Conservation (phyloP, 2,113 vertebrate genomes). For the Cichladusa arquata region DNA sequence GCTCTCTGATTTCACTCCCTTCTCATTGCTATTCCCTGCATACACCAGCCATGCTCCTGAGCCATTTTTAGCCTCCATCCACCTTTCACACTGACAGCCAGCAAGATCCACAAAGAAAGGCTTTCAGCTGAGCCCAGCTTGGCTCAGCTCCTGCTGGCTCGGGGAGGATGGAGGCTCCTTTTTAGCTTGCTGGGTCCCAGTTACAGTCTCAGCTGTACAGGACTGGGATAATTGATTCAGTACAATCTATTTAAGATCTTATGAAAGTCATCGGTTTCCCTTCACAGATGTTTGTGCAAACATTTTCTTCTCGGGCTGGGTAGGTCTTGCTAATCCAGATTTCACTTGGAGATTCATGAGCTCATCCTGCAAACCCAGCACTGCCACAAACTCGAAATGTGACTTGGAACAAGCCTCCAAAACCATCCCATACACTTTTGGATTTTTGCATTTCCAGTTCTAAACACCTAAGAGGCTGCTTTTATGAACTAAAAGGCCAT, state of each 20-base stretch:
- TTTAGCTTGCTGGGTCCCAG: neutral
- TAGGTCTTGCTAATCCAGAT: neutral
- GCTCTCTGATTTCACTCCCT: neutral
- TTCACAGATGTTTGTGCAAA: neutral
- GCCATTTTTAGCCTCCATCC: slow-evolving; percentile 25
- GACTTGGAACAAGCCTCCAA: neutral
- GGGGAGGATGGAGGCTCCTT: neutral
- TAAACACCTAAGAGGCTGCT: neutral
- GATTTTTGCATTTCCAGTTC: neutral
- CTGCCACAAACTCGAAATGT: neutral
- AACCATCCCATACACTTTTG: fast-evolving
- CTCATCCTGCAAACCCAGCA: neutral
- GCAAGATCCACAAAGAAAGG: neutral
- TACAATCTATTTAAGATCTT: neutral
- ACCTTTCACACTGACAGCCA: neutral
- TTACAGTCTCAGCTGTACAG: neutral
- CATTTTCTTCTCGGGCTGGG: neutral
- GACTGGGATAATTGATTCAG: neutral
- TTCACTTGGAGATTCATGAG: neutral
- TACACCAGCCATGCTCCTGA: neutral
- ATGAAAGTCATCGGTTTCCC: slow-evolving; percentile 5
- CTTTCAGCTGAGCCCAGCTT: neutral
- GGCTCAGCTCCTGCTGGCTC: neutral
- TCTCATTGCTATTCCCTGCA: neutral
- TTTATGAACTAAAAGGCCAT: fast-evolving